phyloP scores from a whole-genome alignment of 2,888 invertebrate genomes.

The Limnephilus lunatus region DNA sequence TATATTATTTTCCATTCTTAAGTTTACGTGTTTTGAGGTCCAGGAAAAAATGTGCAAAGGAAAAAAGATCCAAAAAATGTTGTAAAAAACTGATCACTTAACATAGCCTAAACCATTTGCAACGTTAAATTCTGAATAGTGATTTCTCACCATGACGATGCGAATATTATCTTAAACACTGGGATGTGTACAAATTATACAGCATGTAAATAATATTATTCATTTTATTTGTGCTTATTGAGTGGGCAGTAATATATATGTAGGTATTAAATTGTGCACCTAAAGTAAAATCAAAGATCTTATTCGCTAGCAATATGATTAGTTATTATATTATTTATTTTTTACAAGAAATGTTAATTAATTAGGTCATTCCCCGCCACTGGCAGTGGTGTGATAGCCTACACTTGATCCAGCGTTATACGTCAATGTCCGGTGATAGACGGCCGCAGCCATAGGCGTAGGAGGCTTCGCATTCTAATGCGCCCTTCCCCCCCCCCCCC shows the following conservation, averaged over 20 bases:
- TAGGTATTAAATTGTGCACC: too few relatives aligned
- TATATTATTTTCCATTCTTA: too few relatives aligned
- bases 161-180: too few relatives aligned
- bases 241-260: too few relatives aligned
- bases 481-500: background rate
- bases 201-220: too few relatives aligned
- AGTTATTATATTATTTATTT: background rate
- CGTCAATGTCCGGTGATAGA: slow-evolving; percentile 74
- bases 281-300: too few relatives aligned
- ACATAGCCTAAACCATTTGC: background rate
- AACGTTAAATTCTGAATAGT: background rate
- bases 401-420: slow-evolving; percentile 69
- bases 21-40: too few relatives aligned
- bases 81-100: background rate
- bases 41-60: accelerated
- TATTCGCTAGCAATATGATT: too few relatives aligned
- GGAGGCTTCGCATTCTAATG: slow-evolving; percentile 60
- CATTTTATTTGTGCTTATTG: too few relatives aligned
- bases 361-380: slow-evolving; percentile 5
- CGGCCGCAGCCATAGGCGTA: slow-evolving; percentile 52
- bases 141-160: background rate
- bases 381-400: background rate
- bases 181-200: too few relatives aligned
- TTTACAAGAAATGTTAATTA: background rate
- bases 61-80: background rate